Base-by-base conservation (phyloP, 2,797 vertebrate genomes). In the Enteromius unitaeniatus region DNA sequence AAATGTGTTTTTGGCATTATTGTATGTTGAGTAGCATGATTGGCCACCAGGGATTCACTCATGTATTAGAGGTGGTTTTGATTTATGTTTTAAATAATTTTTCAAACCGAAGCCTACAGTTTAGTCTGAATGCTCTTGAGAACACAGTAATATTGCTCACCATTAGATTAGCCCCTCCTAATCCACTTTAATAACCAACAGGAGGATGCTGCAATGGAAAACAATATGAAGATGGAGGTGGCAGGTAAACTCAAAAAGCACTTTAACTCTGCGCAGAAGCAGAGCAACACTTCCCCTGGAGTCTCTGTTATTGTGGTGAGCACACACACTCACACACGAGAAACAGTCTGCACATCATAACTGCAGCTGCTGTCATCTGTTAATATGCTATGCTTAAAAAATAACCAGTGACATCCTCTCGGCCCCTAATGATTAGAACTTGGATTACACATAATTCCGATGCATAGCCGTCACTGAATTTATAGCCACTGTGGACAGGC, bases 261-360 rank as follows among this genome's bases (percentile, higher is more conserved):
- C 95, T 99, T 99, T 94, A 96, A 95, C 91, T 93, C 96, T 19
- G 91, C 93, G 53, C 95, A 96, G 86, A 98, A 97, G 92, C 96
- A 96, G 93, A 96, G 88, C 94, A 95, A 90, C 94, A 97, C 96
- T 85, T 91, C 94, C 8, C 95, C 97, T 1, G 97, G 96, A 55
- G 97, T 98, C 91, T 96, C 97, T 0, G 95, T 99, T 82, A 99
- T 99, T 92, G 95, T 97, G 97, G 98, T 99, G 91, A 97, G 97
- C 65, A 47, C 37, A 72, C 55, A 70, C 40, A 68, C 87, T 45
- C 72, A 65, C 51, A 13, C 72, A 69, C 60, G 64, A 62, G 53
- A 67, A 58, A 83, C 68, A 82, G 64, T 79, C 23, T 49, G 60
- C 26, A 60, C 26, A 73, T 73, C 42, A 13, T 81, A 40, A 26